Percentiles rank a stretch among this genome's conserved stretches.
These are phyloP conservation scores for Propsilocerus akamusi DNA, from an alignment of 1,140 invertebrate species.

Conservation along the genomic window DNA sequence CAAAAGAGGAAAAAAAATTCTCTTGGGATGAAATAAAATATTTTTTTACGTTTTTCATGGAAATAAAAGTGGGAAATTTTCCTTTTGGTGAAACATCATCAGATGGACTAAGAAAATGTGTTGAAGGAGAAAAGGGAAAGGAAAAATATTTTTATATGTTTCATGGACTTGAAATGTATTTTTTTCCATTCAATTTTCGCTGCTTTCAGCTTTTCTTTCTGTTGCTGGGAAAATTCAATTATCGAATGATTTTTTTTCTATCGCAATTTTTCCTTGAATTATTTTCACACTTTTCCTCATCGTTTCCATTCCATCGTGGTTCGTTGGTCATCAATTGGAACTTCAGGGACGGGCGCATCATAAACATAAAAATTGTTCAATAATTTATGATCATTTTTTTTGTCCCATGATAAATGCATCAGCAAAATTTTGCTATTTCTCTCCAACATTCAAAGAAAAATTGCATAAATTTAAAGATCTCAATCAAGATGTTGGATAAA, in stretches of 20 bases:
- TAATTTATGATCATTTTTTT: not conserved
- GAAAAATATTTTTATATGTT: too few species aligned
- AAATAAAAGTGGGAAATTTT: not conserved
- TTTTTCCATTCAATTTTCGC: not conserved
- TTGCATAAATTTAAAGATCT: too few species aligned
- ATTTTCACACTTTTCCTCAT: constrained; percentile 1
- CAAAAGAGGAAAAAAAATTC: not conserved
- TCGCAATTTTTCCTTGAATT: not conserved
- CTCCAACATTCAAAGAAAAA: not conserved
- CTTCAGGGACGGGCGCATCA: too few species aligned
- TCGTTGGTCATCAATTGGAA: too few species aligned
- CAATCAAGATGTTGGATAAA: too few species aligned
- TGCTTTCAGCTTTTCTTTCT: not conserved
- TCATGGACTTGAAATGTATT: not conserved
- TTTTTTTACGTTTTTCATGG: not conserved
- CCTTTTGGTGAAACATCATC: not conserved
- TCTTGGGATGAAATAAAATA: constrained; percentile 3
- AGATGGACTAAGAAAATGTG: too few species aligned
- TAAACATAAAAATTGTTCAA: too few species aligned
- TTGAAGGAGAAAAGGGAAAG: too few species aligned
- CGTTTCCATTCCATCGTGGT: too few species aligned
- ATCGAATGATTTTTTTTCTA: not conserved
- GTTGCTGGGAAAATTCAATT: not conserved
- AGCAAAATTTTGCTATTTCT: not conserved
- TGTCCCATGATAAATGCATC: not conserved